These are phyloP conservation scores for Tuta absoluta DNA, from an alignment of 2,888 invertebrate species.

Conservation along the genomic window DNA sequence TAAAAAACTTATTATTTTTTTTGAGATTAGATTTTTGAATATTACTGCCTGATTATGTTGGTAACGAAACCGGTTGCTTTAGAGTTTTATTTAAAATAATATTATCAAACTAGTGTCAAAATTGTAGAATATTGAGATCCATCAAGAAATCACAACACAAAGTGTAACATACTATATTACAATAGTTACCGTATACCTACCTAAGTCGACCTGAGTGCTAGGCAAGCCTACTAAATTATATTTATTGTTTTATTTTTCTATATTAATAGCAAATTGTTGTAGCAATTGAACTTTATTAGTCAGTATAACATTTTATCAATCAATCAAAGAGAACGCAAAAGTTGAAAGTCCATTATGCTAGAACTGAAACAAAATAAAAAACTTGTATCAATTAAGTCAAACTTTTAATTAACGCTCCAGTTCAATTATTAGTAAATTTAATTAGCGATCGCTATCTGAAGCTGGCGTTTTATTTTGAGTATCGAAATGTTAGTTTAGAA, in stretches of 20 bases:
- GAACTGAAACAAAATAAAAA: conserved; percentile 28
- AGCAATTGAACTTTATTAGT: background rate
- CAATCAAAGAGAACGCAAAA: background rate
- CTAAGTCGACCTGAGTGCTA: too few species aligned
- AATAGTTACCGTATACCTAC: too few species aligned
- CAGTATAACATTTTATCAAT: conserved; percentile 18
- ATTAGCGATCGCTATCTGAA: conserved; percentile 48
- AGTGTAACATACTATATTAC: too few species aligned
- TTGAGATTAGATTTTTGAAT: too few species aligned
- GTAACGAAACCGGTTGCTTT: too few species aligned
- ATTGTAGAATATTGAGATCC: too few species aligned
- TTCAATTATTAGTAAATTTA: conserved; percentile 44
- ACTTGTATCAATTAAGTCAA: conserved; percentile 45
- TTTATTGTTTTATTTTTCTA: background rate
- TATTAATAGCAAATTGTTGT: background rate
- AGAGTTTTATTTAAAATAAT: too few species aligned
- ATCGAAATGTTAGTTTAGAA: conserved; percentile 17
- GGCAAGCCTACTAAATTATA: too few species aligned
- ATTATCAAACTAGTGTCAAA: too few species aligned
- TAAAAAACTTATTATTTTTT: too few species aligned
- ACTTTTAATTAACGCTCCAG: conserved; percentile 48
- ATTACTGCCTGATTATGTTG: too few species aligned
- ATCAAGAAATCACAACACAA: too few species aligned
- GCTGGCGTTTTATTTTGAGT: conserved; percentile 32
- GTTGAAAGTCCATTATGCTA: conserved; percentile 10